Evolutionary conservation across 2,888 invertebrate genomes (phyloP).

Genomic region (Melieria crassipennis): DNA sequence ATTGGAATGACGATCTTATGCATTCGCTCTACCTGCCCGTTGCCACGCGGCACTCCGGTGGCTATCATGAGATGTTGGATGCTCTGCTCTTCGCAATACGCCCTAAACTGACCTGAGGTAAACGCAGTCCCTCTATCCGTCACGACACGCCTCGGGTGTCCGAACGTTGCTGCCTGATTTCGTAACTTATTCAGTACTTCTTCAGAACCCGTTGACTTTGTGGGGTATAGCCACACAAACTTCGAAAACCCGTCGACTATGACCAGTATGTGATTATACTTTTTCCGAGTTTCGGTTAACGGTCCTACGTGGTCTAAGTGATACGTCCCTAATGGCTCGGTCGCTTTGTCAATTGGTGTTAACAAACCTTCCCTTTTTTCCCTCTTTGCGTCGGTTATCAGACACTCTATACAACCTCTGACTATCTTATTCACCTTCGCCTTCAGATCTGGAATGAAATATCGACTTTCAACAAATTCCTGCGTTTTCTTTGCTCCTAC

Average conservation of each 20-base stretch:
- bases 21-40: conserved; percentile 11
- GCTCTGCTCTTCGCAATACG: conserved; percentile 51
- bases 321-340: conserved; percentile 1
- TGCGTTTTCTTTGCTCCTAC: conserved; percentile 30
- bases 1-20: conserved; percentile 9
- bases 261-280: conserved; percentile 2
- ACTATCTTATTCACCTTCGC: background rate
- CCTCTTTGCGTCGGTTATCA: background rate
- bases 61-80: conserved; percentile 48
- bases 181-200: background rate
- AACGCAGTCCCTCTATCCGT: conserved; percentile 1
- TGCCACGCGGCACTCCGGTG: conserved; percentile 42
- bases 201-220: conserved; percentile 4
- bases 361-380: conserved; percentile 3
- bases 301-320: conserved; percentile 8
- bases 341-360: conserved; percentile 18
- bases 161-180: background rate
- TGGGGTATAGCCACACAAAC: conserved; percentile 12
- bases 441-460: background rate
- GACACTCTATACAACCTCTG: background rate
- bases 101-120: conserved; percentile 49
- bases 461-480: conserved; percentile 29
- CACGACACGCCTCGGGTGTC: conserved; percentile 1
- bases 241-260: conserved; percentile 11
- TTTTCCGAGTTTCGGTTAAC: conserved; percentile 6